Conservation (phyloP, 30 jellyfish, hydroid and myxozoan genomes). For the Aurelia aurita region DNA sequence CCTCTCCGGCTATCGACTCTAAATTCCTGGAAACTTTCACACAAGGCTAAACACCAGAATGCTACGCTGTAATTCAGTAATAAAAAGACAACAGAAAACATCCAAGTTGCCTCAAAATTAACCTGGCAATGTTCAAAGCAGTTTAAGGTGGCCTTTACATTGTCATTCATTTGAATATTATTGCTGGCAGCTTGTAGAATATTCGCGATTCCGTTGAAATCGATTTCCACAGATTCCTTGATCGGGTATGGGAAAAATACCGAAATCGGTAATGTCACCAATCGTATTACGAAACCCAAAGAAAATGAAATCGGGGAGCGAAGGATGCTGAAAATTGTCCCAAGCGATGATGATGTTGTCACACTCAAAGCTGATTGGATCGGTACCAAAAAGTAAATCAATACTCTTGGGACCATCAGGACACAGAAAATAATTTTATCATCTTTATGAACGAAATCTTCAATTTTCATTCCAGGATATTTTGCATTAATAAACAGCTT, state of each 20-base stretch:
- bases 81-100: constrained; percentile 8
- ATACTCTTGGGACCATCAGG: constrained; percentile 2
- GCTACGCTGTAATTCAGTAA: constrained; percentile 20
- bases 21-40: background rate
- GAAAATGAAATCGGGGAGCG: constrained; percentile 39
- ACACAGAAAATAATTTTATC: background rate
- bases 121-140: constrained; percentile 26
- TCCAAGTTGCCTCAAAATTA: constrained; percentile 36
- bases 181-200: background rate
- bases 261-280: constrained; percentile 34
- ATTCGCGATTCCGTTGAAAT: background rate
- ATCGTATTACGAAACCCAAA: background rate
- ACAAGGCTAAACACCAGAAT: constrained; percentile 26
- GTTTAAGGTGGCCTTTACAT: background rate
- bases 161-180: too few relatives aligned
- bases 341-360: background rate
- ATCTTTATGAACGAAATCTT: background rate
- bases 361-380: constrained; percentile 23
- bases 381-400: constrained; percentile 25
- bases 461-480: background rate
- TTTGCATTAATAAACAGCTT: constrained; percentile 1
- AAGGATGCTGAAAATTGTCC: constrained; percentile 20
- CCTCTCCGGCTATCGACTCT: constrained; percentile 19
- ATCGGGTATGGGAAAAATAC: constrained; percentile 37
- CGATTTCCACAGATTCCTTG: constrained; percentile 16